Conservation (phyloP, 1,140 invertebrate species). For the Bilobella aurantiaca region DNA sequence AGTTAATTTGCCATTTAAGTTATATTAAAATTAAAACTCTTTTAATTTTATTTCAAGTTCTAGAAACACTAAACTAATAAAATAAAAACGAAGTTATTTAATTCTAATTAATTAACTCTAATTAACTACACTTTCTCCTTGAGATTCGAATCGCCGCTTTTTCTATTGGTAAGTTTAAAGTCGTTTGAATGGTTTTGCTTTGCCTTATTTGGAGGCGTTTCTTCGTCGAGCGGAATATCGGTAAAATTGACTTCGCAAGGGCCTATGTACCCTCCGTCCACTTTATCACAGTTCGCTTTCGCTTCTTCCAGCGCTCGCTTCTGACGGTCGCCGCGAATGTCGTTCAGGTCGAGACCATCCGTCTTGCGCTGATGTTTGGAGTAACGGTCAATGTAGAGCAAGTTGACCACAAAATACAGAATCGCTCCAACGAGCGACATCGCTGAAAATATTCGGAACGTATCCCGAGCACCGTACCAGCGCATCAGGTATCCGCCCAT, state of each 20-base stretch:
- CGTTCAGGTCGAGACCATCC: constrained; percentile 18
- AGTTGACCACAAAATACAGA: constrained; percentile 59
- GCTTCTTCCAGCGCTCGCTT: background rate
- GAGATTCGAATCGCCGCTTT: background rate
- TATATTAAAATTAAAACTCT: too few relatives aligned
- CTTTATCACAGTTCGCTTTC: background rate
- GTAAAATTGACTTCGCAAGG: constrained; percentile 23
- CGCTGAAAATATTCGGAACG: constrained; percentile 59
- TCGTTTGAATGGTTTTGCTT: background rate
- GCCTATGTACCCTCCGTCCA: constrained; percentile 18
- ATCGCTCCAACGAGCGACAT: constrained; percentile 52
- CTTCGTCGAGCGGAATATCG: constrained; percentile 31
- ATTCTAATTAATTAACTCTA: too few relatives aligned
- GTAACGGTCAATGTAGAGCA: constrained; percentile 50
- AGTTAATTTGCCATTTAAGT: too few relatives aligned
- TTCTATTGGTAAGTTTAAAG: background rate
- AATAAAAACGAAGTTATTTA: too few relatives aligned
- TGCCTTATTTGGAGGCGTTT: background rate
- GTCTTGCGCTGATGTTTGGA: constrained; percentile 6
- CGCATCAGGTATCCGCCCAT: constrained; percentile 67
- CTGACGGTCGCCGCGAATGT: background rate
- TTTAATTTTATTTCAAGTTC: too few relatives aligned
- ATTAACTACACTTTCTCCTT: too few relatives aligned
- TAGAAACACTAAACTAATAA: too few relatives aligned
- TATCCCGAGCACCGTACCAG: constrained; percentile 56